phyloP scores from a whole-genome alignment of 2,888 invertebrate species.

The Argyresthia albistria region DNA sequence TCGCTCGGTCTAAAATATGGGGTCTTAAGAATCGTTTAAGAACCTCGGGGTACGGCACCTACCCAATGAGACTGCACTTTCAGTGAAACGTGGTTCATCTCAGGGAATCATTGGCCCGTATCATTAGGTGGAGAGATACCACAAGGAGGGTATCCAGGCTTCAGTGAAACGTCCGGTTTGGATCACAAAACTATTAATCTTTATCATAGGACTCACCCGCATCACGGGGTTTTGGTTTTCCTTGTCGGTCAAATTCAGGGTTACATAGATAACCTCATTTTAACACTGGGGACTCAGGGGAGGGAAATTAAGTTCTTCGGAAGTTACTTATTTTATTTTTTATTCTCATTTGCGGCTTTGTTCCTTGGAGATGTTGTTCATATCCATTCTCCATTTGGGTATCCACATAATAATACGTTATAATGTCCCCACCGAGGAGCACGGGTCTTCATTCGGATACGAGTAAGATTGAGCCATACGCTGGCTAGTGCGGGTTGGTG shows the following conservation, averaged over 20 bases:
- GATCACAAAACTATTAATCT: constrained; percentile 15
- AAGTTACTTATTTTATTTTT: not conserved
- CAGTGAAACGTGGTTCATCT: constrained; percentile 24
- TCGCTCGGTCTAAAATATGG: too few species aligned
- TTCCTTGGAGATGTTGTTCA: too few species aligned
- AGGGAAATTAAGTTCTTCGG: too few species aligned
- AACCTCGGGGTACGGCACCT: not conserved
- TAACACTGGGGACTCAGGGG: too few species aligned
- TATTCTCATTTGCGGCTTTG: too few species aligned
- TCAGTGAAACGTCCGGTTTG: constrained; percentile 8
- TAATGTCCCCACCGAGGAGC: too few species aligned
- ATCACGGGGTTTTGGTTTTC: not conserved
- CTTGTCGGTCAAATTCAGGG: not conserved
- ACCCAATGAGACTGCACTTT: constrained; percentile 25
- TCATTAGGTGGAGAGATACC: constrained; percentile 30
- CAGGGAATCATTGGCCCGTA: constrained; percentile 35
- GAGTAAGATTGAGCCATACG: too few species aligned
- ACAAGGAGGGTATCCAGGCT: not conserved
- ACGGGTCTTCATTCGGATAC: too few species aligned
- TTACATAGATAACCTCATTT: too few species aligned
- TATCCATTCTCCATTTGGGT: too few species aligned
- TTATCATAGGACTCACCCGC: constrained; percentile 9
- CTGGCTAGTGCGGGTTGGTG: too few species aligned
- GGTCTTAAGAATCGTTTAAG: not conserved
- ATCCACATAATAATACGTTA: too few species aligned